Conservation (phyloP, 2,797 vertebrate genomes). For the Phoebastria nigripes region DNA sequence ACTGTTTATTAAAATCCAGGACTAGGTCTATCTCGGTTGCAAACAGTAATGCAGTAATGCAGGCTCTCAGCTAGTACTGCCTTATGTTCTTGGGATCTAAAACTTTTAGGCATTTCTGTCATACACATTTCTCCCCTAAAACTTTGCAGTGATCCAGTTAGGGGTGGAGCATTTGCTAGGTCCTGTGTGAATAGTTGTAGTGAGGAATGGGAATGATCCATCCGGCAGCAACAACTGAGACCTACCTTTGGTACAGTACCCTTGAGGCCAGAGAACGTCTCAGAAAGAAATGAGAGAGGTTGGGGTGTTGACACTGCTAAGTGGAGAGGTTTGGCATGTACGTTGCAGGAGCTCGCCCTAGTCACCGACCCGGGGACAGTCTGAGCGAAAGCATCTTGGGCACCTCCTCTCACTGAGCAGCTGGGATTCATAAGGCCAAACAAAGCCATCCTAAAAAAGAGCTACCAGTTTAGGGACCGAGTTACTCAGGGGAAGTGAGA, state of each 20-base stretch:
- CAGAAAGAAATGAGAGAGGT: background rate
- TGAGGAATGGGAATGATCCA: background rate
- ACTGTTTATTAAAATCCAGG: background rate
- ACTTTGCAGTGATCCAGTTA: background rate
- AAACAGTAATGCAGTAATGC: background rate
- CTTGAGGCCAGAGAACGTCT: background rate
- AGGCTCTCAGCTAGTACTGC: background rate
- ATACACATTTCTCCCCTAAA: background rate
- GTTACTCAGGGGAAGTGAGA: background rate
- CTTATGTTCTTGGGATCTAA: background rate
- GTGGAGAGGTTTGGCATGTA: background rate
- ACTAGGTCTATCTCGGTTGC: background rate
- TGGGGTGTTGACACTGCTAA: background rate
- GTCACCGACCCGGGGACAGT: fast-evolving
- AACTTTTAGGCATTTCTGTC: background rate
- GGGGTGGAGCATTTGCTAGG: background rate
- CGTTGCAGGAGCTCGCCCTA: fast-evolving
- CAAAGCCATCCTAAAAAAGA: background rate
- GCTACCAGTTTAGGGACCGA: background rate
- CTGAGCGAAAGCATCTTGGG: background rate
- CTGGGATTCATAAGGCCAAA: background rate
- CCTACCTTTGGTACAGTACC: background rate
- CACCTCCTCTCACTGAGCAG: background rate
- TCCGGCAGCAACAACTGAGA: background rate
- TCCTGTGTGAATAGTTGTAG: background rate